Evolutionary conservation across 2,113 vertebrate species (phyloP).

Genomic region (Syrmaticus mikado): DNA sequence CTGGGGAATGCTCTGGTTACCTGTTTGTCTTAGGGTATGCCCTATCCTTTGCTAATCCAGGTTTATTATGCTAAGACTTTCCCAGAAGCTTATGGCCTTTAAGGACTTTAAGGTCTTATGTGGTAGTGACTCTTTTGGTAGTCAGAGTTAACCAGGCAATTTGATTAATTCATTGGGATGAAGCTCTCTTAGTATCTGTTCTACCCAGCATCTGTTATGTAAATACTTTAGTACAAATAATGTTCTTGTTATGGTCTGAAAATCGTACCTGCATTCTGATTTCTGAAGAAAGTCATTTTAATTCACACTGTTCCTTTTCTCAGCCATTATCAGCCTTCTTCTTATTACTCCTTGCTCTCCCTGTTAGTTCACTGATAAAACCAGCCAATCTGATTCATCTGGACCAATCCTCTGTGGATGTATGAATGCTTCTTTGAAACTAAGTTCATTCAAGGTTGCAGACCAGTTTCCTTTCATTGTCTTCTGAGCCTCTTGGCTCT

Average conservation of each 20-base stretch:
- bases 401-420: background rate
- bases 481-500: conserved; percentile 16
- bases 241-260: background rate
- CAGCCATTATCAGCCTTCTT: background rate
- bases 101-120: background rate
- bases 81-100: conserved; percentile 4
- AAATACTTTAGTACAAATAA: background rate
- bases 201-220: background rate
- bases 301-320: background rate
- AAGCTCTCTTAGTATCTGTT: background rate
- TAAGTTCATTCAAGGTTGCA: conserved; percentile 34
- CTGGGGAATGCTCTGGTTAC: background rate
- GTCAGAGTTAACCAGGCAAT: background rate
- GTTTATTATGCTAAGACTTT: conserved; percentile 28
- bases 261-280: background rate
- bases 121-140: background rate
- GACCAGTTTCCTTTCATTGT: conserved; percentile 33
- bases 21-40: conserved; percentile 4
- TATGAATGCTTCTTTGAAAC: conserved; percentile 16
- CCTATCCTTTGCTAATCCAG: conserved; percentile 24
- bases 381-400: background rate
- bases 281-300: background rate
- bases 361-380: background rate
- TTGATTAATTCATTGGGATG: conserved; percentile 29
- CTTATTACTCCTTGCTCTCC: background rate